Evolutionary conservation across 2,888 invertebrate species (phyloP), one percentile per base, ranked within the genome.

Genomic region (Andrena chrysosceles): DNA sequence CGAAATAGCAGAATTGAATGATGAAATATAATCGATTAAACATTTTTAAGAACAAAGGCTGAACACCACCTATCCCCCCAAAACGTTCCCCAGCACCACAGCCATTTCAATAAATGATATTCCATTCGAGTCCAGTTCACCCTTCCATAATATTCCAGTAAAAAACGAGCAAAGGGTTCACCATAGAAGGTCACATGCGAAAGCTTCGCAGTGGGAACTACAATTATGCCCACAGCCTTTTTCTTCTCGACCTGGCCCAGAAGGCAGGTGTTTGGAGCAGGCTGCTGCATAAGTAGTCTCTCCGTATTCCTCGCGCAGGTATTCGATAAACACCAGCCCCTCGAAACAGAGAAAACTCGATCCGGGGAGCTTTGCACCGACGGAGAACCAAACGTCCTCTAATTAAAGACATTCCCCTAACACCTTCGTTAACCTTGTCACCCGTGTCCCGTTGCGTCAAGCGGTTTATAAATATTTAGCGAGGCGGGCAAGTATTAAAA

Each of bases 221-320:
- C 74, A 77, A 82, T 59, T 80, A 63, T 33, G 68, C 62, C 52
- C 26, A 26, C 23, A 71, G 69, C 75, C 69, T 86, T 85, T 77
- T 87, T 84, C 73, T 81, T 71, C 42, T 42, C 73, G 63, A 73
- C 60, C 75, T 63, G 71, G 52, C 60, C 33, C 49, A 52, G 68
- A 74, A 79, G 83, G 85, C 89, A 89, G 89, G 89, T 89, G 89
- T 77, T 74, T 78, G 73, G 63, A 70, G 59, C 76, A 67, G 80
- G 62, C 66, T 69, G 74, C 84, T 80, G 84, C 82, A 74, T 89
- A 89, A 90, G 89, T 90, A 85, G 89, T 86, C 88, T 88, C 88
- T 86, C 77, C 63, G 86, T 86, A 42, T 81, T 67, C 81, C 78
- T 74, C 75, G 82, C 77, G 85, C 81, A 82, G 85, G 77, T 86